Base-by-base conservation (phyloP, 2,113 vertebrate species). In the Anas platyrhynchos region DNA sequence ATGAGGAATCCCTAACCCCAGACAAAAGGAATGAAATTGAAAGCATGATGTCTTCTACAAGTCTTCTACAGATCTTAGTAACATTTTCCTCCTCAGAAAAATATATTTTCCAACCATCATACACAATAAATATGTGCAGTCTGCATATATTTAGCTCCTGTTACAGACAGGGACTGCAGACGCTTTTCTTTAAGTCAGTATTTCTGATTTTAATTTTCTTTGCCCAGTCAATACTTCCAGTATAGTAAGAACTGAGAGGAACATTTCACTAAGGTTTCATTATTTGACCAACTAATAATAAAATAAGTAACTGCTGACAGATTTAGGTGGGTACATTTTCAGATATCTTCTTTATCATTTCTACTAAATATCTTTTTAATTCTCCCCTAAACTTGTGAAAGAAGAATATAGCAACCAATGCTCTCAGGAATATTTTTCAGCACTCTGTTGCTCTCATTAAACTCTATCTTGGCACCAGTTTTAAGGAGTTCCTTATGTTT, bases 401-500 rank as follows among this genome's bases (percentile, higher is more conserved):
- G 20, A 75, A 84, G 41, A 29, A 91, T 11, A 25, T 26, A 31
- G 9, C 8, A 95, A 83, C 14, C 9, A 76, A 22, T 52, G 68
- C 2, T 56, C n/a, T 36, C 54, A 59, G 21, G 59, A 83, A 55
- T 73, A 83, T 34, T 82, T 80, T 94, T 72, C 67, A 83, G 63
- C 83, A 48, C 8, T 27, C 55, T 85, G 18, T 78, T 88, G 22
- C 13, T 90, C 50, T 86, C 79, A 55, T 74, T 83, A 86, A 71
- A 16, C 16, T 79, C 16, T 15, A 73, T 67, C 63, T 66, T 91
- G 59, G 85, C 78, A 91, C 25, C 14, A 83, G 29, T 91, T 96
- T 95, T 94, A 93, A 91, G 69, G 43, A 46, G 25, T 71, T 82
- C 17, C 67, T 83, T 66, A 80, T 74, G 58, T 88, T 92, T 94